Base-by-base conservation (phyloP, 2,797 vertebrate species). In the Hippocampus kuda region DNA sequence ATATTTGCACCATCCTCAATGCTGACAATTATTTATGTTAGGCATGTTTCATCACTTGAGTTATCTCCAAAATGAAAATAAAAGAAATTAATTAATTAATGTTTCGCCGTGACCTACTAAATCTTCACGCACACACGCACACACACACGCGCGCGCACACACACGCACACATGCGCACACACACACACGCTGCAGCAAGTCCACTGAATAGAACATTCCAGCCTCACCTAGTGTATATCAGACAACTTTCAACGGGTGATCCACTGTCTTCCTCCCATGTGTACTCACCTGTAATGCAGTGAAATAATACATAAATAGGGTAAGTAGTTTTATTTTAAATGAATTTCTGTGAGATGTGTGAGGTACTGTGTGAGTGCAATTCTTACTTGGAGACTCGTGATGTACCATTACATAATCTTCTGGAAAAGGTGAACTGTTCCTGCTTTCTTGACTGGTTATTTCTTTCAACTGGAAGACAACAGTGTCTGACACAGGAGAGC, bases 321-420 rank as follows among this genome's bases (percentile, higher is more conserved):
- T 7, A 49, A 64, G 10, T 42, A 2, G 22, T 38, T 27, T 56
- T 24, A n/a, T 41, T 20, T 11, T 9, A 65, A 13, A 9, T 7
- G 15, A 34, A 60, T 34, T 8, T 8, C 9, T 56, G 56, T 59
- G 2, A 12, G 2, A 27, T 44, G 22, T 16, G 2, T 15, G 2
- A 68, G 27, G 12, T 61, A 12, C 27, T 11, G 18, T 3, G 2
- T 38, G 42, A 66, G 27, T 46, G n/a, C 22, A 61, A 71, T 42
- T 73, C 88, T 89, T 89, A 96, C 94, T 91, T 86, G 92, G 89
- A 83, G 92, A 93, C 85, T 93, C 93, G 13, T 90, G 92, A 0
- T 94, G 93, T 72, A 98, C 93, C 92, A 99, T 93, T 68, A 99
- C 94, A 0, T 94, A 99, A 77, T 98, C 97, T 0, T 97, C 95